Conservation (phyloP, 1,140 invertebrate genomes). For the Lordiphosa collinella region DNA sequence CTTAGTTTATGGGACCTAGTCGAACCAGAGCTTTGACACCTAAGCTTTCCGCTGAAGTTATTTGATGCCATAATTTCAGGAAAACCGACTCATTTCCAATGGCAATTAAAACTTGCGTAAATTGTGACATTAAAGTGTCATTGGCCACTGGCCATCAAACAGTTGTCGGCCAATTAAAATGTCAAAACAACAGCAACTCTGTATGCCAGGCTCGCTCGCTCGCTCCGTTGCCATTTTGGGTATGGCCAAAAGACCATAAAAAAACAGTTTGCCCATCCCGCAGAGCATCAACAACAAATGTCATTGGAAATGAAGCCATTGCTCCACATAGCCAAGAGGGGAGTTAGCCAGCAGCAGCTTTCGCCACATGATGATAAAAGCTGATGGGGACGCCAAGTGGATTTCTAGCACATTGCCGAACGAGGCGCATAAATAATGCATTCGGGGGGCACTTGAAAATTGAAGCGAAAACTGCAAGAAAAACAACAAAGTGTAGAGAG, state of each 20-base stretch:
- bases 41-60: no score
- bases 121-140: constrained; percentile 68
- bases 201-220: constrained; percentile 18
- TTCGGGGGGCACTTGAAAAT: constrained; percentile 60
- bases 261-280: constrained; percentile 49
- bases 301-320: constrained; percentile 72
- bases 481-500: constrained; percentile 16
- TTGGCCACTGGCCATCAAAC: constrained; percentile 43
- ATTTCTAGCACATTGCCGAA: constrained; percentile 65
- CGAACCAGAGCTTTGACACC: no score
- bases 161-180: constrained; percentile 61
- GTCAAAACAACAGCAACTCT: constrained; percentile 60
- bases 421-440: constrained; percentile 67
- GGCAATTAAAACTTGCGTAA: constrained; percentile 27
- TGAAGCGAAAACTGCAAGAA: constrained; percentile 59
- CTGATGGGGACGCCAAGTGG: constrained; percentile 47
- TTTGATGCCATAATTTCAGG: neutral
- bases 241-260: constrained; percentile 46
- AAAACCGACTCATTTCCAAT: neutral
- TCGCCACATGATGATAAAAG: constrained; percentile 41
- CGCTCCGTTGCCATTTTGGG: constrained; percentile 49
- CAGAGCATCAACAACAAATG: constrained; percentile 59
- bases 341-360: constrained; percentile 8
- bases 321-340: constrained; percentile 49
- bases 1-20: no score